phyloP scores from a whole-genome alignment of 2,797 vertebrate genomes.

The Eulemur coronatus region DNA sequence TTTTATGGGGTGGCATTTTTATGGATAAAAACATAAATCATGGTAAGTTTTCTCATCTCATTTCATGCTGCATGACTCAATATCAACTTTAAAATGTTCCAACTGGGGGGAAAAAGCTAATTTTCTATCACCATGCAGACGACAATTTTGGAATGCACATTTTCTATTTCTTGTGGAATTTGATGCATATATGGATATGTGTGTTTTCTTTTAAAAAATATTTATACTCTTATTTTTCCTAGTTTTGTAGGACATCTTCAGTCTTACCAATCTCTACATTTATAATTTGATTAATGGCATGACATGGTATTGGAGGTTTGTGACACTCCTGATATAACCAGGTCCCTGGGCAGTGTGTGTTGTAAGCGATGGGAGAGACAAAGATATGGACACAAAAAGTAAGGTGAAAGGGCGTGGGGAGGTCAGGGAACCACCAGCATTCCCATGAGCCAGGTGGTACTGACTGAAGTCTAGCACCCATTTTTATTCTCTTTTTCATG shows the following conservation, averaged over 20 bases:
- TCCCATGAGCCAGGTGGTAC: no score
- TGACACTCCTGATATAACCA: no score
- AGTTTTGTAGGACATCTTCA: neutral
- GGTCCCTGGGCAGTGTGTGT: no score
- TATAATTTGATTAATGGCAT: neutral
- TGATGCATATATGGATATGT: neutral
- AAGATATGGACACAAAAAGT: no score
- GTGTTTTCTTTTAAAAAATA: neutral
- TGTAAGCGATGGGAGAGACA: no score
- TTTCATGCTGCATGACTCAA: neutral
- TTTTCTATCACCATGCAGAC: neutral
- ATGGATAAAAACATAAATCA: neutral
- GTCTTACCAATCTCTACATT: neutral
- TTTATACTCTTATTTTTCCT: neutral
- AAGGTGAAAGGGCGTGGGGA: no score
- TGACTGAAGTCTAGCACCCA: no score
- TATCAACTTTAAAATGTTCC: neutral
- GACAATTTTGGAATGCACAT: neutral
- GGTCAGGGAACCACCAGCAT: no score
- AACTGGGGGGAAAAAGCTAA: rapidly evolving
- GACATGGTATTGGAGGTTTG: neutral
- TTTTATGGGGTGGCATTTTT: neutral
- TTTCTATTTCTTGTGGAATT: neutral
- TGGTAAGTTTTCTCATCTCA: neutral
- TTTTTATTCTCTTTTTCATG: no score